A percentile compares a stretch with the other conserved stretches of the same genome.
Evolutionary conservation across 1,140 invertebrate genomes (phyloP).

Genomic region (Drosophila arawakana): DNA sequence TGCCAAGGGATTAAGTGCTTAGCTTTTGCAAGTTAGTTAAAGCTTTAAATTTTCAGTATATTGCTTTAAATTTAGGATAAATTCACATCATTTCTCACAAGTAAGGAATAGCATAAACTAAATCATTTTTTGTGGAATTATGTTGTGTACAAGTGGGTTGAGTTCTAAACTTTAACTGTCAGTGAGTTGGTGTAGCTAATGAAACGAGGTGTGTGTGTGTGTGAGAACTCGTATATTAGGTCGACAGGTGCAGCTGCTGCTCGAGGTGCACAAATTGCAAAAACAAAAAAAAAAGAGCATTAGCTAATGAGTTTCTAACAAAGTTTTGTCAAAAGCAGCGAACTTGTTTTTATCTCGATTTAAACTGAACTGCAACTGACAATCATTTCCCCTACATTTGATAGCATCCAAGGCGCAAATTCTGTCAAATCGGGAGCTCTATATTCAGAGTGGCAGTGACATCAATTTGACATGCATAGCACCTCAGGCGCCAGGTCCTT

Average conservation of each 20-base stretch:
- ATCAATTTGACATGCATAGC: conserved; percentile 96
- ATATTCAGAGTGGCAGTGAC: conserved; percentile 94
- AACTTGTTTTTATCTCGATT: neutral
- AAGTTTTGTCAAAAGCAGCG: conserved; percentile 8
- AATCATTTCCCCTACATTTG: conserved; percentile 27
- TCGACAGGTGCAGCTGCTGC: conserved; percentile 5
- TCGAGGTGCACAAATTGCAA: neutral
- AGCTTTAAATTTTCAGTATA: neutral
- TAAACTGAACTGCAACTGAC: conserved; percentile 33
- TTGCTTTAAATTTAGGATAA: neutral
- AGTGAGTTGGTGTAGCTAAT: neutral
- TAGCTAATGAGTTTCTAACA: conserved; percentile 38
- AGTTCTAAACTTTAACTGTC: neutral
- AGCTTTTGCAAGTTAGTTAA: neutral
- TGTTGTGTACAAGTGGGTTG: no score
- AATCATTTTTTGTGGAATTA: no score
- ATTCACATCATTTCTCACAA: neutral
- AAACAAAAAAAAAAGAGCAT: neutral
- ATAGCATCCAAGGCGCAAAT: conserved; percentile 96
- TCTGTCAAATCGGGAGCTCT: conserved; percentile 92
- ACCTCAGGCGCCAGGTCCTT: conserved; percentile 93
- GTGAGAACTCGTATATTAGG: neutral
- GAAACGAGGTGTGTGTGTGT: neutral
- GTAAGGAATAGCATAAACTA: no score
- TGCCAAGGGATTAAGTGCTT: conserved; percentile 1